phyloP scores from a whole-genome alignment of 2,888 invertebrate species.

The Rhyacophila evoluta region DNA sequence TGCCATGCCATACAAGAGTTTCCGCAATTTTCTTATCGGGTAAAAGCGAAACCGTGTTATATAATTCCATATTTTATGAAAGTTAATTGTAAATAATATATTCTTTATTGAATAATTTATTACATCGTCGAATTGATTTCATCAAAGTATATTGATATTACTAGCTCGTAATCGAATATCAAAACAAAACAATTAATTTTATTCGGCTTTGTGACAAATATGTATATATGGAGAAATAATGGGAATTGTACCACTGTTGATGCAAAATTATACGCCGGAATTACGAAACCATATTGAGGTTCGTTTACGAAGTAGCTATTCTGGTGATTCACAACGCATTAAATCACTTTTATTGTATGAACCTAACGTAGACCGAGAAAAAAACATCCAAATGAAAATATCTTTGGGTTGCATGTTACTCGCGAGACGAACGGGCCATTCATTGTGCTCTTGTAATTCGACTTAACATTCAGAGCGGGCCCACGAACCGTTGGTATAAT shows the following conservation, averaged over 20 bases:
- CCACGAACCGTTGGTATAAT: background rate
- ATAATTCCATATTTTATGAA: too few species aligned
- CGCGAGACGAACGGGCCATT: background rate
- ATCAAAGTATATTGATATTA: background rate
- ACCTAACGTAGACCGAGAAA: conserved; percentile 32
- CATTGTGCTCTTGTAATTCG: background rate
- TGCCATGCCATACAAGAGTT: too few species aligned
- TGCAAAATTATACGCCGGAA: conserved; percentile 34
- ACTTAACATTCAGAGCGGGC: background rate
- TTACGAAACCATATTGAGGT: conserved; percentile 46
- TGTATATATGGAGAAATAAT: background rate
- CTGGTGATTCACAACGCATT: conserved; percentile 51
- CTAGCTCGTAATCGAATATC: background rate
- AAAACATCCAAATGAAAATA: conserved; percentile 40
- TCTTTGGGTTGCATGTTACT: background rate
- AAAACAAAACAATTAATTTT: background rate
- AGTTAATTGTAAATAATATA: too few species aligned
- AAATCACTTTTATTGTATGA: conserved; percentile 54
- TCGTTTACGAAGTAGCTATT: conserved; percentile 46
- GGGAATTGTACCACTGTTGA: conserved; percentile 28
- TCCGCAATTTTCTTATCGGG: too few species aligned
- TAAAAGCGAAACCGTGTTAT: too few species aligned
- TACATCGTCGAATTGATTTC: background rate
- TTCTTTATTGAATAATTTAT: too few species aligned
- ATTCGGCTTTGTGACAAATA: background rate